Percentiles rank a stretch among this genome's conserved stretches.
phyloP scores from a whole-genome alignment of 2,888 invertebrate genomes.

The Drosophila mayaguana region DNA sequence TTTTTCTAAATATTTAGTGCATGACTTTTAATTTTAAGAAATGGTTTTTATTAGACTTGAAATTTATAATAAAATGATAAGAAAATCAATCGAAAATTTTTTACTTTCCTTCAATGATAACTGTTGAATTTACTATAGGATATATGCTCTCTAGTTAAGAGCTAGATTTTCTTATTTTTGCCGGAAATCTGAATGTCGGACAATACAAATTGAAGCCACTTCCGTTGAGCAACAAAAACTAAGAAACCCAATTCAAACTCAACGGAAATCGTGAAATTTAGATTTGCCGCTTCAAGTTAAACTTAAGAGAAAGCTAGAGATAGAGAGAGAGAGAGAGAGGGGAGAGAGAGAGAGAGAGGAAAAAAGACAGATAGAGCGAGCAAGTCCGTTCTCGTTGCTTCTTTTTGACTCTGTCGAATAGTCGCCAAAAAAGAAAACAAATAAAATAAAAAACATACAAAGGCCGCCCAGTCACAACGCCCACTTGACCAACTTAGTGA shows the following conservation, averaged over 20 bases:
- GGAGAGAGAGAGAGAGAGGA: not conserved
- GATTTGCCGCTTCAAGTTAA: not conserved
- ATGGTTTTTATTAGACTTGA: not conserved
- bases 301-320: not conserved
- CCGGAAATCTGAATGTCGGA: conserved; percentile 9
- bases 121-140: not conserved
- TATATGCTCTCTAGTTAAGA: not conserved
- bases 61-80: not conserved
- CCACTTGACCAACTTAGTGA: conserved; percentile 72
- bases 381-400: not conserved
- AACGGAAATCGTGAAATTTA: conserved; percentile 33
- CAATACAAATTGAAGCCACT: conserved; percentile 16
- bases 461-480: conserved; percentile 48
- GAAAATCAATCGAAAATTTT: not conserved
- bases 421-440: conserved; percentile 63
- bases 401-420: not conserved
- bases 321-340: not conserved
- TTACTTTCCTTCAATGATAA: not conserved
- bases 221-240: conserved; percentile 19
- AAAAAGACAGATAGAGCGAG: no score
- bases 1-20: no score
- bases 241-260: not conserved
- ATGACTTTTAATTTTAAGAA: not conserved
- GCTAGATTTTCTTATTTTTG: not conserved
- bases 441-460: conserved; percentile 49